Percentiles rank a stretch among this genome's conserved stretches.
Evolutionary conservation across 2,888 invertebrate genomes (phyloP).

Genomic region (Ophion slaviceki): DNA sequence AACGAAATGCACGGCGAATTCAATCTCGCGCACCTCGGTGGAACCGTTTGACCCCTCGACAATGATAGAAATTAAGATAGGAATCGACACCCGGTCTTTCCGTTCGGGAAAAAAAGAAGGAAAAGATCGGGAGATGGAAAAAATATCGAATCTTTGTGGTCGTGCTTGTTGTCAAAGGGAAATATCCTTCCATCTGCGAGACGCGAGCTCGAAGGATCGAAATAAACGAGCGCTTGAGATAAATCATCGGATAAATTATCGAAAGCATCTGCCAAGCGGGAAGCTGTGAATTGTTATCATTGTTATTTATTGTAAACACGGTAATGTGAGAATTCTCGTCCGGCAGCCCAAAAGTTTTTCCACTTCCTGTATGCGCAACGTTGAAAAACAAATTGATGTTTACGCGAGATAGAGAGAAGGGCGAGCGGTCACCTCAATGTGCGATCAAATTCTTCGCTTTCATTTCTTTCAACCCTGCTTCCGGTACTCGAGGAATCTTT

Average conservation of each 20-base stretch:
- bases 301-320: not conserved
- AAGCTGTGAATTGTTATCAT: conserved; percentile 9
- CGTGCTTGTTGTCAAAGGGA: conserved; percentile 41
- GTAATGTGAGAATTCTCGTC: conserved; percentile 9
- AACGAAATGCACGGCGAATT: conserved; percentile 44
- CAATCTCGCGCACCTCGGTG: conserved; percentile 52
- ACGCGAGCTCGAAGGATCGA: conserved; percentile 66
- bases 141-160: conserved; percentile 57
- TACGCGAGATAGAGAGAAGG: not conserved
- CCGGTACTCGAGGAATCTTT: conserved; percentile 7
- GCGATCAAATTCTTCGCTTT: conserved; percentile 3
- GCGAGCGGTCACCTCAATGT: not conserved
- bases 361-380: conserved; percentile 4
- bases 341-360: not conserved
- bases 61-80: conserved; percentile 79
- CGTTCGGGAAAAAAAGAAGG: not conserved
- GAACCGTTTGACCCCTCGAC: conserved; percentile 73
- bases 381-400: conserved; percentile 1
- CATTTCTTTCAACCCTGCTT: not conserved
- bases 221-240: conserved; percentile 75
- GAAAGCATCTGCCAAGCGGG: conserved; percentile 7
- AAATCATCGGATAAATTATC: conserved; percentile 72
- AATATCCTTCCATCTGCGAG: conserved; percentile 32
- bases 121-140: conserved; percentile 3
- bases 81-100: conserved; percentile 73